Conservation (phyloP, 2,888 invertebrate species). For the Himalopsyche kuldschensis region DNA sequence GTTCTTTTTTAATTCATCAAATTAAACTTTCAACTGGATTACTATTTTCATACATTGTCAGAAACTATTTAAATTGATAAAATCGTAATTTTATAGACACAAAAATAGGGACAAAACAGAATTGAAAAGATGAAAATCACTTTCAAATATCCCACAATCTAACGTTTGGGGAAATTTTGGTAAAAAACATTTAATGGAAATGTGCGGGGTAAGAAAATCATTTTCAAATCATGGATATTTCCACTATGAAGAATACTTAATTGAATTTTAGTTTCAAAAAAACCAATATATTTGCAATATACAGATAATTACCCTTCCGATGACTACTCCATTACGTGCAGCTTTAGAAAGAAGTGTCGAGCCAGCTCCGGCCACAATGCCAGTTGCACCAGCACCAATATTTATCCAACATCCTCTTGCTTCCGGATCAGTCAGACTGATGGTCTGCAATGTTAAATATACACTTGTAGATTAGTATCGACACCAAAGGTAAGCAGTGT, state of each 20-base stretch:
- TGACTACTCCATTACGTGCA: slow-evolving; percentile 54
- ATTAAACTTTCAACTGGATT: too few species aligned
- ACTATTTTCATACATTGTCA: background rate
- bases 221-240: too few species aligned
- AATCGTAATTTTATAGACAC: too few species aligned
- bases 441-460: slow-evolving; percentile 45
- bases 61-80: too few species aligned
- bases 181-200: background rate
- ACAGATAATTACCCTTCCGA: slow-evolving; percentile 51
- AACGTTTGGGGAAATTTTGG: background rate
- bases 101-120: background rate
- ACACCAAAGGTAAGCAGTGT: too few species aligned
- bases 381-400: slow-evolving; percentile 60
- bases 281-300: too few species aligned
- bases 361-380: slow-evolving; percentile 60
- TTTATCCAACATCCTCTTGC: slow-evolving; percentile 64
- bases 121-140: background rate
- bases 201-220: background rate
- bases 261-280: too few species aligned
- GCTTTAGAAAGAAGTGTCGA: slow-evolving; percentile 52
- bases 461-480: background rate
- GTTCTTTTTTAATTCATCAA: too few species aligned
- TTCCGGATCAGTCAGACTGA: slow-evolving; percentile 58
- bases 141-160: background rate
- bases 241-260: too few species aligned